Evolutionary conservation across 2,113 vertebrate species (phyloP).

Genomic region (Trochalopteron elliotii): DNA sequence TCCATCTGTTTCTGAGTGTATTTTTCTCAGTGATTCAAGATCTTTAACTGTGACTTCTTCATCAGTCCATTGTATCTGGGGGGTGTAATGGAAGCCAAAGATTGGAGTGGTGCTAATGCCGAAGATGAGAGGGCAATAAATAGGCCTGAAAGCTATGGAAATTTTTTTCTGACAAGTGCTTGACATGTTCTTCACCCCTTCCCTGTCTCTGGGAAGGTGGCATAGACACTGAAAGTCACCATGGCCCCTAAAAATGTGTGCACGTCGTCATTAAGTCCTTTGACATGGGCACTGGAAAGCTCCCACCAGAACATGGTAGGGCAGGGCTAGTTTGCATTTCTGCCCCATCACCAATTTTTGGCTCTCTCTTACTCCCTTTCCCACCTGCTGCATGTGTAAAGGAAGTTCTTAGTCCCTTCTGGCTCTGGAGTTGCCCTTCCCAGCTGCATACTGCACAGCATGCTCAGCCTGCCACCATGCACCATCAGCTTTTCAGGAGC

Average conservation of each 20-base stretch:
- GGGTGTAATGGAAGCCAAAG: background rate
- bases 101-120: background rate
- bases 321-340: background rate
- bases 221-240: background rate
- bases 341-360: background rate
- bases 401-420: background rate
- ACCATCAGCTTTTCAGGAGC: constrained; percentile 52
- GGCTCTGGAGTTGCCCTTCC: background rate
- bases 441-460: background rate
- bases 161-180: background rate
- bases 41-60: background rate
- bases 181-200: background rate
- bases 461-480: constrained; percentile 17
- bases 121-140: background rate
- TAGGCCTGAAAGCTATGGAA: background rate
- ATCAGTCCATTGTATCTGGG: background rate
- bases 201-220: background rate
- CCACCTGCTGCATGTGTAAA: background rate
- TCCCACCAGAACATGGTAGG: background rate
- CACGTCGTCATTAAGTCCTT: background rate
- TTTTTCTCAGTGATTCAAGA: background rate
- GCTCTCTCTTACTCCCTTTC: background rate
- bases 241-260: background rate
- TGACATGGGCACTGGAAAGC: background rate
- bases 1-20: background rate